Evolutionary conservation across 2,113 vertebrate genomes (phyloP).

Genomic region (Sinocyclocheilus anophthalmus): DNA sequence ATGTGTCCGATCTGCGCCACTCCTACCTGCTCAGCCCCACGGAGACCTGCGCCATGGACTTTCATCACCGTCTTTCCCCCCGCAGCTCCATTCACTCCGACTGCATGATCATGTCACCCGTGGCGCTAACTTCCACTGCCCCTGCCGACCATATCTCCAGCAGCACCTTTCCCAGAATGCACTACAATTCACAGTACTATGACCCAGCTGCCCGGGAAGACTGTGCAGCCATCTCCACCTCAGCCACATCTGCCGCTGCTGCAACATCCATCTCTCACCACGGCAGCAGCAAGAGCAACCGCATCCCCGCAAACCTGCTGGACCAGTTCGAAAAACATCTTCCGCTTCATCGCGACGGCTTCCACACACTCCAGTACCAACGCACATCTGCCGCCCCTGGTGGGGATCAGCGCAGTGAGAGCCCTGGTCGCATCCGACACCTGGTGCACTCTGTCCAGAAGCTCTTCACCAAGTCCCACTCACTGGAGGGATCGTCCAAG

Average conservation of each 20-base stretch:
- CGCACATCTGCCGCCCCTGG: slow-evolving; percentile 78
- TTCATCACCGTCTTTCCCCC: slow-evolving; percentile 92
- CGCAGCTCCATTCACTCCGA: slow-evolving; percentile 96
- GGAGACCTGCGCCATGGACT: slow-evolving; percentile 92
- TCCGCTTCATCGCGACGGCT: slow-evolving; percentile 93
- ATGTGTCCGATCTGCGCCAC: slow-evolving; percentile 84
- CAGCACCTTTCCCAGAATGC: slow-evolving; percentile 99
- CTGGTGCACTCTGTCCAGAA: slow-evolving; percentile 98
- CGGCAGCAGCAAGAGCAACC: slow-evolving; percentile 51
- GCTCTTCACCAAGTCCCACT: slow-evolving; percentile 71
- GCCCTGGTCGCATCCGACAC: slow-evolving; percentile 94
- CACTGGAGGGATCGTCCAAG: slow-evolving; percentile 94
- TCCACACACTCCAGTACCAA: slow-evolving; percentile 98
- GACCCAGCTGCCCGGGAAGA: slow-evolving; percentile 85
- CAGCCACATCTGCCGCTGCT: slow-evolving; percentile 79
- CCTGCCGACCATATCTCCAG: slow-evolving; percentile 90
- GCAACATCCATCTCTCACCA: slow-evolving; percentile 59
- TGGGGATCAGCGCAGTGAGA: slow-evolving; percentile 92
- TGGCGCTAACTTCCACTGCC: slow-evolving; percentile 75
- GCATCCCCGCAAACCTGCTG: slow-evolving; percentile 82
- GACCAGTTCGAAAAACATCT: slow-evolving; percentile 98
- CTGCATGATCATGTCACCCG: slow-evolving; percentile 92
- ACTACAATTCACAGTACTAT: slow-evolving; percentile 96
- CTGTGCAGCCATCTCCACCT: slow-evolving; percentile 81
- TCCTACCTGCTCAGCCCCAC: slow-evolving; percentile 95